A percentile compares a stretch with the other conserved stretches of the same genome.
Evolutionary conservation across 2,888 invertebrate species (phyloP).

Genomic region (Acleris literana): DNA sequence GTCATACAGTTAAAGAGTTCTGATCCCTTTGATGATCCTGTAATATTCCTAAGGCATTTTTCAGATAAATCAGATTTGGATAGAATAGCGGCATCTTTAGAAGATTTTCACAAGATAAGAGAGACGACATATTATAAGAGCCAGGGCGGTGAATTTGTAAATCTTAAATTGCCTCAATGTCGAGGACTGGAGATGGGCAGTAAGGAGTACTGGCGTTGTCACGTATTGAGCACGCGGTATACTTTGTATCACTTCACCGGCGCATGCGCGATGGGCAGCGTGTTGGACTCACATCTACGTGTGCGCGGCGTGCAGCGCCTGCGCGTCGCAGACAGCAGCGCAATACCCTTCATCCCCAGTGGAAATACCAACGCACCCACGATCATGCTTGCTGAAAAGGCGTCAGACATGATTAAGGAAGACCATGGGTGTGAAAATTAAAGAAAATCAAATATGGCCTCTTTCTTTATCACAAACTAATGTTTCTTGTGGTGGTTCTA

Average conservation of each 20-base stretch:
- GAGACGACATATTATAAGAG: too few relatives aligned
- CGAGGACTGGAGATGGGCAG: too few relatives aligned
- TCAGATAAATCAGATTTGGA: slow-evolving; percentile 17
- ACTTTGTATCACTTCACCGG: slow-evolving; percentile 20
- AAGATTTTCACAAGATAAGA: slow-evolving; percentile 16
- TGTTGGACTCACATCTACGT: slow-evolving; percentile 20
- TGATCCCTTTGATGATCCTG: slow-evolving; percentile 22
- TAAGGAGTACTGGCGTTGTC: slow-evolving; percentile 13
- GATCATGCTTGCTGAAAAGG: slow-evolving; percentile 41
- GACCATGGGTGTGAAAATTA: neutral
- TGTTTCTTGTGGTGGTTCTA: too few relatives aligned
- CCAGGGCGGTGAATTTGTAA: too few relatives aligned
- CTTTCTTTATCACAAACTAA: too few relatives aligned
- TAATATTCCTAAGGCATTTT: slow-evolving; percentile 14
- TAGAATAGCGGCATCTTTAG: neutral
- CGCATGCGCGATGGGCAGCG: slow-evolving; percentile 23
- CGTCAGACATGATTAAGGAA: slow-evolving; percentile 39
- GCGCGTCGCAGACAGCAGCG: slow-evolving; percentile 38
- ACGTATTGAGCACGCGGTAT: slow-evolving; percentile 26
- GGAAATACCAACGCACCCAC: slow-evolving; percentile 39
- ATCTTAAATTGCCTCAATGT: too few relatives aligned
- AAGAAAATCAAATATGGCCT: too few relatives aligned
- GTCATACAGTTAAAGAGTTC: slow-evolving; percentile 17
- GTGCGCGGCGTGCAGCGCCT: slow-evolving; percentile 30
- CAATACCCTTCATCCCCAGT: slow-evolving; percentile 35